phyloP scores from a whole-genome alignment of 2,113 vertebrate genomes.

The Campylomormyrus tamandua region DNA sequence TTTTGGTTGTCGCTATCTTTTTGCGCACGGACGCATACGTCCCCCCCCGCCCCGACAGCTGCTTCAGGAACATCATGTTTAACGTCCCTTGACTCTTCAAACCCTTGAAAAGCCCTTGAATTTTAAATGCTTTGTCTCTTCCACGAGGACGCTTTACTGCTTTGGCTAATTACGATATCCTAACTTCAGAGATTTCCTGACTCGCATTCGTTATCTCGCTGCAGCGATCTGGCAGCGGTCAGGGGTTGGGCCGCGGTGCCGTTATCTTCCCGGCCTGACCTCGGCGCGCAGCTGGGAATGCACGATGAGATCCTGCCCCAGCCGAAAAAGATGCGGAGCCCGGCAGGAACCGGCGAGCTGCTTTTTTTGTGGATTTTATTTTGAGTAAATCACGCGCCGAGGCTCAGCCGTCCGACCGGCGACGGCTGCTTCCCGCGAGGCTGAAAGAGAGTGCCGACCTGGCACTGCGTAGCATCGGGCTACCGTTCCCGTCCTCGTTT shows the following conservation, averaged over 20 bases:
- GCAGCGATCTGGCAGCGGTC: background rate
- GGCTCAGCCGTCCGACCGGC: background rate
- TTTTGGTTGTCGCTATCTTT: background rate
- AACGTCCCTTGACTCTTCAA: constrained; percentile 9
- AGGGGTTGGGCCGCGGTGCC: background rate
- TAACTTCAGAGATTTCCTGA: background rate
- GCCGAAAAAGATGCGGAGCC: background rate
- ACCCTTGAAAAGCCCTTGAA: constrained; percentile 4
- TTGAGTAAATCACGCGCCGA: background rate
- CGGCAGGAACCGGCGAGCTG: background rate
- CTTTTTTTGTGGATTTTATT: background rate
- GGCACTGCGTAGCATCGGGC: background rate
- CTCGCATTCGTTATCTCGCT: background rate
- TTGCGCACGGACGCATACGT: background rate
- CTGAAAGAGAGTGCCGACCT: background rate
- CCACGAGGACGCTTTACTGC: background rate
- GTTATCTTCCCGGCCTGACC: background rate
- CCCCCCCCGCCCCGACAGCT: background rate
- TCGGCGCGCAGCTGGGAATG: background rate
- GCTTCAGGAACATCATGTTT: background rate
- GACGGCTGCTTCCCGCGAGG: background rate
- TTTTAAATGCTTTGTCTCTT: constrained; percentile 8
- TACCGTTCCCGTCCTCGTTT: background rate
- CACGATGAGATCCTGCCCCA: background rate
- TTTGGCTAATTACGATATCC: constrained; percentile 2